A percentile compares a stretch with the other conserved stretches of the same genome.
Conservation (phyloP, 2,888 invertebrate species). For the Drepanosiphum platanoidis region DNA sequence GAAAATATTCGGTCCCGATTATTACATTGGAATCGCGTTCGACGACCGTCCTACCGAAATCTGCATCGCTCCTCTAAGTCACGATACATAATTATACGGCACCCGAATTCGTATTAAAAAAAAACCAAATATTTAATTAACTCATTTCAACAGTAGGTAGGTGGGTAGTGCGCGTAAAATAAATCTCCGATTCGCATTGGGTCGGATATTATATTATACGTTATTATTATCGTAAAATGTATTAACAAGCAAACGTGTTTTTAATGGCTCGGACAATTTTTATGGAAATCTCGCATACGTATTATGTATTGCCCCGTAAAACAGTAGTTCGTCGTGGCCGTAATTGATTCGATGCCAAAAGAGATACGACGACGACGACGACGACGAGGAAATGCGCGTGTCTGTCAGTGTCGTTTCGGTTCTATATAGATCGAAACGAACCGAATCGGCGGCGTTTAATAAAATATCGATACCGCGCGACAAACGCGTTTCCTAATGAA, state of each 20-base stretch:
- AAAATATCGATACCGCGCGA: not conserved
- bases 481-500: slow-evolving; percentile 3
- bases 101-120: slow-evolving; percentile 18
- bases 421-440: too few relatives aligned
- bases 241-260: slow-evolving; percentile 55
- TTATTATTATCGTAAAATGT: slow-evolving; percentile 23
- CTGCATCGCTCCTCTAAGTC: not conserved
- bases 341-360: slow-evolving; percentile 49
- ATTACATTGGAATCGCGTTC: not conserved
- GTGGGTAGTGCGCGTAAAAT: not conserved
- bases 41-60: slow-evolving; percentile 10
- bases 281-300: slow-evolving; percentile 1
- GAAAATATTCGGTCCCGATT: not conserved
- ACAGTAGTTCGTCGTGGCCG: slow-evolving; percentile 40
- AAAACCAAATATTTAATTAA: slow-evolving; percentile 52
- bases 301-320: not conserved
- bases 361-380: not conserved
- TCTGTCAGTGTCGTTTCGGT: too few relatives aligned
- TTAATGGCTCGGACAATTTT: slow-evolving; percentile 31
- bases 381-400: too few relatives aligned
- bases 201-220: not conserved
- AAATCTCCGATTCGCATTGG: slow-evolving; percentile 10
- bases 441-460: too few relatives aligned
- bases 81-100: slow-evolving; percentile 38
- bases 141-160: slow-evolving; percentile 33